A percentile compares a stretch with the other conserved stretches of the same genome.
phyloP scores from a whole-genome alignment of 2,797 vertebrate genomes.

The Eurystomus glaucurus region DNA sequence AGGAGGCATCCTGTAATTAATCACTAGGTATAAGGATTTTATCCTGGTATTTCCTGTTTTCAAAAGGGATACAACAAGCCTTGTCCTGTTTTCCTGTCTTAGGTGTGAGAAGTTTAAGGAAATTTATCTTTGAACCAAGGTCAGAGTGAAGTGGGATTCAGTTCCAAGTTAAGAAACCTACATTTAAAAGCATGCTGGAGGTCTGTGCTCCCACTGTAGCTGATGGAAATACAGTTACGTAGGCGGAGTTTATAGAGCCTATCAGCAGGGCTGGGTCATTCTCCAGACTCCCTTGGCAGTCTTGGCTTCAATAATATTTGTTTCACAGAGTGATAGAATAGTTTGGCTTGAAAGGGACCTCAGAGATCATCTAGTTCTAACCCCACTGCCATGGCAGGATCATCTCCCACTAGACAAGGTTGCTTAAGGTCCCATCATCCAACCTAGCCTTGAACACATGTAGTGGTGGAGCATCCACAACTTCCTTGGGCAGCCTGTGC shows the following conservation, averaged over 20 bases:
- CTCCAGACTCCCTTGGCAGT: background rate
- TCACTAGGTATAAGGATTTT: background rate
- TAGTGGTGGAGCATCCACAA: no score
- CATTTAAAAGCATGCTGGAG: background rate
- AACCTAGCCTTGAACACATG: no score
- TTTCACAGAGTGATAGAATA: background rate
- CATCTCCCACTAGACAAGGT: no score
- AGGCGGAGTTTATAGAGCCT: background rate
- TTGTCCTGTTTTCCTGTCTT: background rate
- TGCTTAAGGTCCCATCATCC: no score
- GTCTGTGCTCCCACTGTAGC: background rate
- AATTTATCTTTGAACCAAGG: background rate
- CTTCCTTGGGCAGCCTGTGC: no score
- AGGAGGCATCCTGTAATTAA: background rate
- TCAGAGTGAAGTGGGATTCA: background rate
- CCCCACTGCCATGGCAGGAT: no score
- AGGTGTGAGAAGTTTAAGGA: background rate
- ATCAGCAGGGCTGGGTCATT: background rate
- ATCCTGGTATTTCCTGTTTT: background rate
- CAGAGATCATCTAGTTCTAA: no score
- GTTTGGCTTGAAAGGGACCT: no score
- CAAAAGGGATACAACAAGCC: background rate
- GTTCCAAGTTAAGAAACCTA: background rate
- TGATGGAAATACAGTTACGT: background rate
- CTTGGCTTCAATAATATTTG: background rate